Base-by-base conservation (phyloP, 2,888 invertebrate genomes). In the Thecocarcelia acutangulata region DNA sequence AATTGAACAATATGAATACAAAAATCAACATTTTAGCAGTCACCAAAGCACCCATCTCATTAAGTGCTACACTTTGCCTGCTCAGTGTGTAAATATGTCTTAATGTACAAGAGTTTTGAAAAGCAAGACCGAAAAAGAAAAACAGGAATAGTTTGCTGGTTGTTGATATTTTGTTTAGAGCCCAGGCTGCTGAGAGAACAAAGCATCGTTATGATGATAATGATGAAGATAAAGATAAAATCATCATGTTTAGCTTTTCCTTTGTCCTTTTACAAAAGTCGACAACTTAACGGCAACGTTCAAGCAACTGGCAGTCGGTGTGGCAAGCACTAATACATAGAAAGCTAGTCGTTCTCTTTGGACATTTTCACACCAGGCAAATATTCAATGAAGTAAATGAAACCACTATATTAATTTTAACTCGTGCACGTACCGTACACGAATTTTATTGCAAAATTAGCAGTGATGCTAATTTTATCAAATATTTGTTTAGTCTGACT, bases 211-310 rank as follows among this genome's bases (percentile, higher is more conserved):
- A 73, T 59, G 56, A 77, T 0, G 63, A 80, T 52, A 8, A 58
- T 59, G 19, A 50, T 56, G 63, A 2, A 54, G 64, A 13, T 66
- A 61, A 52, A 42, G 68, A 76, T 76, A 64, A 75, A 79, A 46
- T 72, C 48, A 59, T 75, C 59, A 52, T 79, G 66, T 69, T 74
- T 52, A 69, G 73, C 66, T 72, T 61, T 61, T 54, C 40, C 54
- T 75, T 68, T 59, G 72, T 64, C 73, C 69, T 24, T 33, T 42
- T 54, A 64, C 70, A 63, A 70, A 77, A 75, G 66, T 66, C 76
- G 72, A 63, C 73, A 72, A 48, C 70, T 70, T 54, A 46, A 48
- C 84, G 75, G 81, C 85, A 85, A 80, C 85, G 77, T 77, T 66
- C 28, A 40, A 24, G 42, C 42, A 54, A 74, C 59, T 54, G 46